Conservation (phyloP, 2,113 vertebrate species). For the Benitochromis conjunctus region DNA sequence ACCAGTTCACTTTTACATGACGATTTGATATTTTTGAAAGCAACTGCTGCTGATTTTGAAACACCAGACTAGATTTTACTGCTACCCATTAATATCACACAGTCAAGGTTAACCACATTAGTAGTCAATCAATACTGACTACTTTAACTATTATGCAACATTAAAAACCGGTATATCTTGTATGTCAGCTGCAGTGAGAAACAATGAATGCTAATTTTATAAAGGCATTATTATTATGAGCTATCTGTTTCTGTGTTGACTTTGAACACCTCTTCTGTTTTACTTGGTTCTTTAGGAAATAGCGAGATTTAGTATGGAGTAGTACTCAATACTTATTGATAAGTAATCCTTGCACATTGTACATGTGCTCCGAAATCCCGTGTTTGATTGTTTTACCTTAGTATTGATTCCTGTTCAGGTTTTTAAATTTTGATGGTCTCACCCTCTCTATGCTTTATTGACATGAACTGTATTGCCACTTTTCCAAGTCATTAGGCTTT, state of each 20-base stretch:
- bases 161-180: neutral
- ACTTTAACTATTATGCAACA: neutral
- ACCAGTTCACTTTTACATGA: neutral
- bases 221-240: neutral
- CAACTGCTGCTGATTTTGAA: neutral
- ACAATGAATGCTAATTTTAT: neutral
- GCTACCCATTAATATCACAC: neutral
- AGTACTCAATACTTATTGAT: neutral
- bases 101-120: neutral
- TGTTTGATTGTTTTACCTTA: neutral
- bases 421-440: neutral
- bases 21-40: neutral
- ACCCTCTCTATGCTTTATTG: neutral
- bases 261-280: neutral
- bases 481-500: conserved; percentile 38
- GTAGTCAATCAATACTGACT: neutral
- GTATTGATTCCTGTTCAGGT: neutral
- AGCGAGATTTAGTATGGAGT: neutral
- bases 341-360: fast-evolving
- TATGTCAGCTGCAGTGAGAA: neutral
- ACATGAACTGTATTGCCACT: conserved; percentile 11
- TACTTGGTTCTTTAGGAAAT: neutral
- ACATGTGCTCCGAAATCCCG: neutral
- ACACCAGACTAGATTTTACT: neutral
- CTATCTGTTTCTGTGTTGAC: neutral